phyloP scores from a whole-genome alignment of 2,797 vertebrate species.

The Selene dorsalis region DNA sequence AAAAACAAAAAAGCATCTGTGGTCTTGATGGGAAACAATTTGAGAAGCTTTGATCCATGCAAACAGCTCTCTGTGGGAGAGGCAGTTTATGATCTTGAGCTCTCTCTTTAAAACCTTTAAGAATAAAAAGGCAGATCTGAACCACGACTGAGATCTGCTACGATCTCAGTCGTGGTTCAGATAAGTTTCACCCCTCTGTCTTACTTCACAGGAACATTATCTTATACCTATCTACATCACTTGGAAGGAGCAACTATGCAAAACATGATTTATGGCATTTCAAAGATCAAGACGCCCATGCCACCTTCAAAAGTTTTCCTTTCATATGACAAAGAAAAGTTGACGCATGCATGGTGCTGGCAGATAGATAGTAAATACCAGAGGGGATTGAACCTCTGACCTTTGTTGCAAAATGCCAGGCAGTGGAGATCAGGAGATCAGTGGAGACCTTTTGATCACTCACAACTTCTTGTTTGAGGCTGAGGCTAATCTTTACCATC shows the following conservation, averaged over 20 bases:
- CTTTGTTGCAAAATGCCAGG: slow-evolving; percentile 2
- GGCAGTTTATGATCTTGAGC: neutral
- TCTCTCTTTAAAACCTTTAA: neutral
- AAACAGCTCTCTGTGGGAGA: too few relatives aligned
- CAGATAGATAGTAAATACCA: slow-evolving; percentile 30
- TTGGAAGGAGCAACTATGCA: neutral
- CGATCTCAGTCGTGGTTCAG: too few relatives aligned
- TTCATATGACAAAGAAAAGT: neutral
- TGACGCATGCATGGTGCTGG: neutral
- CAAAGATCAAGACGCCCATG: too few relatives aligned
- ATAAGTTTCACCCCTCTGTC: neutral
- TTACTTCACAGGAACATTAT: neutral
- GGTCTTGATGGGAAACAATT: too few relatives aligned
- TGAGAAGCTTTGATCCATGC: too few relatives aligned
- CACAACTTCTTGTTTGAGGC: neutral
- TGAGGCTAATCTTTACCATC: slow-evolving; percentile 5
- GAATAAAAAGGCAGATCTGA: neutral
- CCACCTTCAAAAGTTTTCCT: neutral
- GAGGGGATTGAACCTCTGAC: slow-evolving; percentile 36
- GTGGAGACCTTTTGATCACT: slow-evolving; percentile 4
- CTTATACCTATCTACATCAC: too few relatives aligned
- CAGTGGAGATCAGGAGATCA: slow-evolving; percentile 8
- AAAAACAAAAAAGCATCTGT: too few relatives aligned
- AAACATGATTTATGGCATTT: too few relatives aligned
- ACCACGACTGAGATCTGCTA: too few relatives aligned